Base-by-base conservation (phyloP, 2,113 vertebrate species). In the Oplegnathus fasciatus region DNA sequence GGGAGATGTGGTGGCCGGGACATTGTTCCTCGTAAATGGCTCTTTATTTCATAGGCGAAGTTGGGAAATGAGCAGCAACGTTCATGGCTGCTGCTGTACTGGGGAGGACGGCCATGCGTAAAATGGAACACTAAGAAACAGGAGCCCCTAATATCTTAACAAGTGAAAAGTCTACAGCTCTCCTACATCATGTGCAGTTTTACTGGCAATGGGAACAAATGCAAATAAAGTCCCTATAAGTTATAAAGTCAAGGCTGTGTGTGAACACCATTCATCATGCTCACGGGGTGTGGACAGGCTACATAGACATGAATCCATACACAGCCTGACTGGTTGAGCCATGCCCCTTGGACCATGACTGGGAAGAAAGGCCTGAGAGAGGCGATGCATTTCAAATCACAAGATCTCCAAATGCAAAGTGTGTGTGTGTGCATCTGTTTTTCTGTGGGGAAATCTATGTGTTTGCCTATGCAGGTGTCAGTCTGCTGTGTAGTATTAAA, bases 1-100 rank as follows among this genome's bases (percentile, higher is more conserved):
- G 82, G 90, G 85, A 72, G 84, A 67, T 61, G 85, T 62, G 88
- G 84, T 78, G 87, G 86, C 87, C 62, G 64, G 80, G 82, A 89
- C 90, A 94, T 92, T 94, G 91, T 93, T 91, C 88, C 90, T 88
- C 58, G 82, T 93, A 93, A 94, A 94, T 89, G 91, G 90, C 81
- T 83, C 86, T 92, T 94, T 95, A 93, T 94, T 93, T 92, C 84
- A 91, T 55, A 73, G 85, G 79, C 82, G 48, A 92, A 89, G 83
- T 91, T 84, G 87, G 88, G 72, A 91, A 93, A 91, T 87, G 90
- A 89, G 89, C 82, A 71, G 70, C 52, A 40, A 28, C 10, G 71
- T 61, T 81, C 82, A 60, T 40, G 71, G 66, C 52, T 67, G 62
- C n/a, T 17, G 73, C 83, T 26, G 60, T 42, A 50, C 17, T 17